These are phyloP conservation scores for Eudemis profundana DNA, from an alignment of 2,888 invertebrate genomes.

Conservation along the genomic window DNA sequence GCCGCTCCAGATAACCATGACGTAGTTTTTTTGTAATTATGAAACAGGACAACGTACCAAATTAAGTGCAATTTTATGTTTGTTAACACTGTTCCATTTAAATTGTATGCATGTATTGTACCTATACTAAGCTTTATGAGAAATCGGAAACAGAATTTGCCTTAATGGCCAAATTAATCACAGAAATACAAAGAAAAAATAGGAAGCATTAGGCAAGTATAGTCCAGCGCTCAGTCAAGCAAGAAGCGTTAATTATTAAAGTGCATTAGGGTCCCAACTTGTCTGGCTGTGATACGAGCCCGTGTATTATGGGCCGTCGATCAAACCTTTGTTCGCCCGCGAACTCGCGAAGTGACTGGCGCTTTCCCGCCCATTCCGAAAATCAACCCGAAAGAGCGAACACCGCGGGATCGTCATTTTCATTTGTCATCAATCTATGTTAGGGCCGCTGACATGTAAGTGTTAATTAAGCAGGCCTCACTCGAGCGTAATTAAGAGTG, in stretches of 20 bases:
- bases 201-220: conserved; percentile 27
- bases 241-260: conserved; percentile 76
- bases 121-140: neutral
- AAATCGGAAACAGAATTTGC: neutral
- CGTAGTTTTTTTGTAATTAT: neutral
- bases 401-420: conserved; percentile 81
- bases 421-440: conserved; percentile 85
- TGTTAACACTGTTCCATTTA: neutral
- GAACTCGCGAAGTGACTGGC: conserved; percentile 79
- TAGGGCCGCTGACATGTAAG: conserved; percentile 83
- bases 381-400: conserved; percentile 71
- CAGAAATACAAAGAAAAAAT: conserved; percentile 28
- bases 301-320: conserved; percentile 66
- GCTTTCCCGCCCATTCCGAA: conserved; percentile 68
- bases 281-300: conserved; percentile 73
- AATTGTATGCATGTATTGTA: too few species aligned
- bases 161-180: neutral
- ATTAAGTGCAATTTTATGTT: too few species aligned
- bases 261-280: conserved; percentile 77
- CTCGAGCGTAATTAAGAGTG: conserved; percentile 84
- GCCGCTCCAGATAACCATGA: conserved; percentile 35
- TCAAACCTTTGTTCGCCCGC: conserved; percentile 71
- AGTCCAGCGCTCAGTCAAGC: conserved; percentile 49
- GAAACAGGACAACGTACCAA: neutral
- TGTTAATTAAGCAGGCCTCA: conserved; percentile 85